Conservation (phyloP, 2,888 invertebrate genomes). For the Hermaeophaga mercurialis region DNA sequence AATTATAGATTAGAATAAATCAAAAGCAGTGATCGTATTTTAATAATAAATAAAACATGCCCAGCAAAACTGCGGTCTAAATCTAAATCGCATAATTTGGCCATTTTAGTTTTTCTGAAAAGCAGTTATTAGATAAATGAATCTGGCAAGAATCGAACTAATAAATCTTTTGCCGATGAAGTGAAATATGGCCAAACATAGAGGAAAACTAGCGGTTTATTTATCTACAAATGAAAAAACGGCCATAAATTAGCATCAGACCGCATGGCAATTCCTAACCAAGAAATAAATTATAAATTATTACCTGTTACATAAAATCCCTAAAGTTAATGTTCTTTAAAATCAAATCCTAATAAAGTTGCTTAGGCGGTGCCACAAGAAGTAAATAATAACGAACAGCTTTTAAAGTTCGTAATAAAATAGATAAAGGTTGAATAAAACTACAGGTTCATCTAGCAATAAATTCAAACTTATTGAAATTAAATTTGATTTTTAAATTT, state of each 20-base stretch:
- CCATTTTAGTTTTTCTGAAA: neutral
- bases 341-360: conserved; percentile 8
- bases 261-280: conserved; percentile 4
- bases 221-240: conserved; percentile 8
- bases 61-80: too few species aligned
- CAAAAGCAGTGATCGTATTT: too few species aligned
- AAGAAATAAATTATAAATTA: conserved; percentile 7
- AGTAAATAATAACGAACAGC: neutral
- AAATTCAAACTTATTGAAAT: too few species aligned
- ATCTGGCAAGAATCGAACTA: conserved; percentile 4
- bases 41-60: too few species aligned
- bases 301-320: conserved; percentile 10
- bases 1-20: too few species aligned
- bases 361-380: neutral
- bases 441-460: neutral
- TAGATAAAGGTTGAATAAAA: neutral
- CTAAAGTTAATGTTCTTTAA: conserved; percentile 11
- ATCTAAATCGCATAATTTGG: conserved; percentile 4
- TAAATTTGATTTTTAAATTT: too few species aligned
- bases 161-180: conserved; percentile 12
- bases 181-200: conserved; percentile 11
- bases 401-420: neutral
- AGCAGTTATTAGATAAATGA: conserved; percentile 10
- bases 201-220: conserved; percentile 9
- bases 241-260: conserved; percentile 6